Evolutionary conservation across 2,797 vertebrate genomes (phyloP), one percentile per base, ranked within the genome.

Genomic region (Merluccius polli): DNA sequence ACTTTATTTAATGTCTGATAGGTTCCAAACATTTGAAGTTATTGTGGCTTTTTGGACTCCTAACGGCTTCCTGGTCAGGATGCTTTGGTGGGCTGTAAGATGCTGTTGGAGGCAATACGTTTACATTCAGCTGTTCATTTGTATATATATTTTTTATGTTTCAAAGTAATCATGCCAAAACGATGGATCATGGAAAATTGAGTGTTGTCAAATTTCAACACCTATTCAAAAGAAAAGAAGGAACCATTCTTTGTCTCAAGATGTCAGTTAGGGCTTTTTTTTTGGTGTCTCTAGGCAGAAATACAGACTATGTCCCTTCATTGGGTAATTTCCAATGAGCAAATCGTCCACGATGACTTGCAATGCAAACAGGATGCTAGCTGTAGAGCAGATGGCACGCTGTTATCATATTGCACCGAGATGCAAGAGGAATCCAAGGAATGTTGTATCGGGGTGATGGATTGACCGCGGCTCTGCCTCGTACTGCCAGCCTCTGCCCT

Each of bases 391-490:
- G 71, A 27, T 32, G 68, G 71, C 38, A 70, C 27, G 33, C 68
- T 70, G 15, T 69, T 32, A 65, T 16, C 65, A 44, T 32, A 10
- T 13, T 72, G 35, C 36, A 16, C 71, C 52, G 73, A 30, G 13
- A 36, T 12, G 72, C 32, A 41, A 75, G 68, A 67, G 75, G 79
- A 77, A 85, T 88, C 11, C 71, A 11, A 76, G 80, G 85, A 88
- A 86, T 88, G 81, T 86, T 75, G 81, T 48, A n/a, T 68, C 33
- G 6, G 32, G 70, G 33, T 71, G 80, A 70, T 41, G 77, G 70
- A 77, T 79, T 73, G 73, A 84, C 75, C 65, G 13, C 0, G 18
- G 52, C 41, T 16, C 32, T 30, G 52, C 16, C 35, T 76, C 4
- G 31, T 29, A 44, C 2, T 1, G 1, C n/a, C 15, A 31, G 63